These are phyloP conservation scores for Ectobius pallidus DNA, from an alignment of 2,888 invertebrate genomes.

Conservation along the genomic window DNA sequence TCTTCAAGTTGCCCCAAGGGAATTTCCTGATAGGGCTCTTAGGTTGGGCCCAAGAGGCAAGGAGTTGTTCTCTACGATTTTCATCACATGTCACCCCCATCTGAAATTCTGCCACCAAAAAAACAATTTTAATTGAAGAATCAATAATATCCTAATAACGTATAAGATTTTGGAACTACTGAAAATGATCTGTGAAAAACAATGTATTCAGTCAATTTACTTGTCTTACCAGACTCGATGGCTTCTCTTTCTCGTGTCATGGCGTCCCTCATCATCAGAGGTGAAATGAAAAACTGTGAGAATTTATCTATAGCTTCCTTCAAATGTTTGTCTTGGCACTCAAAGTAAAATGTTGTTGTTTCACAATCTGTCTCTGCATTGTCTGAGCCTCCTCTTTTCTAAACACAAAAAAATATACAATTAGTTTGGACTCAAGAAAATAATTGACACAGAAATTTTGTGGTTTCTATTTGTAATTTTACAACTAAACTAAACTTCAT, in stretches of 20 bases:
- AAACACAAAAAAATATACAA: conserved; percentile 44
- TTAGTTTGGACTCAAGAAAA: too few relatives aligned
- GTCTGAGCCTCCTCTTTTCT: conserved; percentile 83
- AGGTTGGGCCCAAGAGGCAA: conserved; percentile 69
- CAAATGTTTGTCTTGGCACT: conserved; percentile 80
- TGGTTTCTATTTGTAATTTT: too few relatives aligned
- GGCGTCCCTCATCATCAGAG: conserved; percentile 82
- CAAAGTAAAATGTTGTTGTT: conserved; percentile 87
- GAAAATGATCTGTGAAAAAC: too few relatives aligned
- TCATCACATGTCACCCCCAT: conserved; percentile 77
- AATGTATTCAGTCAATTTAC: too few relatives aligned
- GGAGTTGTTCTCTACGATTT: conserved; percentile 76
- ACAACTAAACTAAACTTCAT: too few relatives aligned
- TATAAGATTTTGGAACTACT: too few relatives aligned
- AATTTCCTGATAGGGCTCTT: conserved; percentile 78
- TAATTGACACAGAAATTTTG: too few relatives aligned
- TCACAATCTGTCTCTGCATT: conserved; percentile 91
- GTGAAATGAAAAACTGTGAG: conserved; percentile 86
- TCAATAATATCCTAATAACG: too few relatives aligned
- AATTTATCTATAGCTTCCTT: conserved; percentile 81
- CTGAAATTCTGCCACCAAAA: conserved; percentile 71
- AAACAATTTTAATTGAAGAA: neutral
- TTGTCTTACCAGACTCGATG: conserved; percentile 77
- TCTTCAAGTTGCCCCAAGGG: conserved; percentile 82
- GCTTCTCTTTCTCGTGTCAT: conserved; percentile 88